phyloP scores from a whole-genome alignment of 2,888 invertebrate species.

The Hipparchia semele region DNA sequence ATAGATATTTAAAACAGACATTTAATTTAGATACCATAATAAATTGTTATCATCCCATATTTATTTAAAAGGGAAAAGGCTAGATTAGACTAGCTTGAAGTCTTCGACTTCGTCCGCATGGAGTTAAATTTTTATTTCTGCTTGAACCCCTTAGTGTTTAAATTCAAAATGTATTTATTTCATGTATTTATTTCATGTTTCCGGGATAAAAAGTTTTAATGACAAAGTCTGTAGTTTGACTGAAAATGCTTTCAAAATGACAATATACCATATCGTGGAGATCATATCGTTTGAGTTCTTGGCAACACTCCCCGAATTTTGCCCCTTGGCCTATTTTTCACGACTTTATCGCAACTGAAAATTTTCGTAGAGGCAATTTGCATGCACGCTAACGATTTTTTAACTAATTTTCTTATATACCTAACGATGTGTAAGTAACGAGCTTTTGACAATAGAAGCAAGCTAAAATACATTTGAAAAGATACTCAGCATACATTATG shows the following conservation, averaged over 20 bases:
- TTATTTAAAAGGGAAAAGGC: neutral
- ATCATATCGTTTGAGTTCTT: conserved; percentile 28
- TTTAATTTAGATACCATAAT: too few relatives aligned
- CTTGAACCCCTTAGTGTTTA: neutral
- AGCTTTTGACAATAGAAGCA: neutral
- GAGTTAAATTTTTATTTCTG: neutral
- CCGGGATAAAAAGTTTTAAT: too few relatives aligned
- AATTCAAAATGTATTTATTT: too few relatives aligned
- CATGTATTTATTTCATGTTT: too few relatives aligned
- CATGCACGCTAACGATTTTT: conserved; percentile 30
- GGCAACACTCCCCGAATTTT: conserved; percentile 33
- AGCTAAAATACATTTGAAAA: neutral
- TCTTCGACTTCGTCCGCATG: neutral
- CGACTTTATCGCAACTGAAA: conserved; percentile 30
- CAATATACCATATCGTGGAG: conserved; percentile 7
- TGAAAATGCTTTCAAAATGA: conserved; percentile 15
- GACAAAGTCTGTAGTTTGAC: neutral
- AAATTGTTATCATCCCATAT: neutral
- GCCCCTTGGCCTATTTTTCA: conserved; percentile 37
- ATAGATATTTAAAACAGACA: too few relatives aligned
- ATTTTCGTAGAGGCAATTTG: conserved; percentile 29
- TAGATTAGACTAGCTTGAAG: neutral
- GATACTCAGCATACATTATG: too few relatives aligned
- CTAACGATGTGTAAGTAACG: conserved; percentile 9
- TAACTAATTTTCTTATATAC: conserved; percentile 21